These are phyloP conservation scores for Zonotrichia leucophrys DNA, from an alignment of 2,113 vertebrate species.

Conservation along the genomic window DNA sequence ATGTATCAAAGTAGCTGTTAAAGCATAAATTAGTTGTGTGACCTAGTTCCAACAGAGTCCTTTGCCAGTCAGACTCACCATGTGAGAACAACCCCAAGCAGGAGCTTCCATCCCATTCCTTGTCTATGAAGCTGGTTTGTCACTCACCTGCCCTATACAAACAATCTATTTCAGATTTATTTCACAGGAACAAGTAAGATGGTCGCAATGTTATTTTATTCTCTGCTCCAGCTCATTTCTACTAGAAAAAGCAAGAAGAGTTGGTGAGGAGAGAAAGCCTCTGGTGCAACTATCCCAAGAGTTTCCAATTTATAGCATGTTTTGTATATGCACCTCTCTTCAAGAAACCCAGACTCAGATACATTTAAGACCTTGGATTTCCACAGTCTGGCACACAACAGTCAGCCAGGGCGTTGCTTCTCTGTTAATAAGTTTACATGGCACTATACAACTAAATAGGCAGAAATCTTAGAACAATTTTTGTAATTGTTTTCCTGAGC, in stretches of 20 bases:
- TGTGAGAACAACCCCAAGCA: neutral
- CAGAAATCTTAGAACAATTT: neutral
- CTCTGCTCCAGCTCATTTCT: neutral
- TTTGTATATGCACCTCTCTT: neutral
- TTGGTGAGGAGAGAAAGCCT: neutral
- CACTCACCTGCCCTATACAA: neutral
- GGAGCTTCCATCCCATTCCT: neutral
- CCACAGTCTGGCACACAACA: neutral
- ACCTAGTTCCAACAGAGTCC: neutral
- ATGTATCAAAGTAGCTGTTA: neutral
- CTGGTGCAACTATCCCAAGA: neutral
- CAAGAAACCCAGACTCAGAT: neutral
- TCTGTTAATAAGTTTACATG: neutral
- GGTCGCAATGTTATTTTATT: neutral
- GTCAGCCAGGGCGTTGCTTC: neutral
- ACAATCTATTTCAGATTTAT: neutral
- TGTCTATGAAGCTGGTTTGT: neutral
- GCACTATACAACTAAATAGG: neutral
- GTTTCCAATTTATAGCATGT: neutral
- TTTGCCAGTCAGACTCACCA: neutral
- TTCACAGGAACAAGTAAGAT: neutral
- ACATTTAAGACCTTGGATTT: neutral
- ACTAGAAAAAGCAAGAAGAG: neutral
- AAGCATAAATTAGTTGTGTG: neutral
- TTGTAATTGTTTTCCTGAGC: constrained; percentile 53